Percentiles rank a stretch among this genome's conserved stretches.
Evolutionary conservation across 2,113 vertebrate species (phyloP).

Genomic region (Chloropsis cyanopogon): DNA sequence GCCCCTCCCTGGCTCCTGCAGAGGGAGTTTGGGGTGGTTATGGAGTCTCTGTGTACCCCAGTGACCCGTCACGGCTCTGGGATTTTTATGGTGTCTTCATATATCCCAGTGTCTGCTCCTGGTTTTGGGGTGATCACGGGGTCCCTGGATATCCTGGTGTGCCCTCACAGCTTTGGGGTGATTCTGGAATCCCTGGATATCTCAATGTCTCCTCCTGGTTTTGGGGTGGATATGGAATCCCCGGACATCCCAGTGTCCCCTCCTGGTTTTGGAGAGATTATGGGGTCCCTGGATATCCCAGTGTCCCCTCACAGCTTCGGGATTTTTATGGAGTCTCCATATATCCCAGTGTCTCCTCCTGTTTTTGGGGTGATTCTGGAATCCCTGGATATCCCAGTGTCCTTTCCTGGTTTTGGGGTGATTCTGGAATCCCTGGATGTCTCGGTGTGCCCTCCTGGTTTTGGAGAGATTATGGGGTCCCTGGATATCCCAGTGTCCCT

Average conservation of each 20-base stretch:
- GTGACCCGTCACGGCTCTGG: background rate
- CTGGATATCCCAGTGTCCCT: background rate
- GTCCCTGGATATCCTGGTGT: fast-evolving
- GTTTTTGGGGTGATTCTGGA: background rate
- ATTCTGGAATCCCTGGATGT: background rate
- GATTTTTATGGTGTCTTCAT: background rate
- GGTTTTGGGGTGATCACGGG: too few relatives aligned
- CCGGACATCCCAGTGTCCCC: background rate
- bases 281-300: background rate
- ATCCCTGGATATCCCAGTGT: background rate
- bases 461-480: background rate
- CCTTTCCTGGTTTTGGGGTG: background rate
- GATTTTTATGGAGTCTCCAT: background rate
- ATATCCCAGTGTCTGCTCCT: too few relatives aligned
- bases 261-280: too few relatives aligned
- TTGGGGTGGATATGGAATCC: background rate
- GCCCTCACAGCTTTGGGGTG: background rate
- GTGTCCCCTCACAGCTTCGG: background rate
- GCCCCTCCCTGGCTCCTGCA: background rate
- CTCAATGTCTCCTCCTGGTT: fast-evolving
- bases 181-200: background rate
- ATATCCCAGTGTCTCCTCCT: background rate
- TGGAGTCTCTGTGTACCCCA: background rate
- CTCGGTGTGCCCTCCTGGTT: fast-evolving
- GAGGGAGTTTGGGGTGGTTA: background rate